These are phyloP conservation scores for Craniophora ligustri DNA, from an alignment of 2,888 invertebrate species.

Conservation along the genomic window DNA sequence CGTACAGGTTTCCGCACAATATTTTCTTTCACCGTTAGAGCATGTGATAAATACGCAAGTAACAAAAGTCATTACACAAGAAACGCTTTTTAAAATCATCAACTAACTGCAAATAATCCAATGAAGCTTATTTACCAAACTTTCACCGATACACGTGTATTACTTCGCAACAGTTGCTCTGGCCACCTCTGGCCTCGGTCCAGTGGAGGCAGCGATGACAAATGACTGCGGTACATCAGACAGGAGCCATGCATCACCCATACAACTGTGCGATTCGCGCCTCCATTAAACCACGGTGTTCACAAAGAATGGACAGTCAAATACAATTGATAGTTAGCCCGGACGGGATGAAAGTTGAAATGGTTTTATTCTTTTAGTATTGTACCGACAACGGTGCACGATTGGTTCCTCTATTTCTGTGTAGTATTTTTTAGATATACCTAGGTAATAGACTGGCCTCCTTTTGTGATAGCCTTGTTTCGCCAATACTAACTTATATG, in stretches of 20 bases:
- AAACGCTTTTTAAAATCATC: no score
- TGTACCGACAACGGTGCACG: not conserved
- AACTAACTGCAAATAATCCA: no score
- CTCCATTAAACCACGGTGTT: constrained; percentile 10
- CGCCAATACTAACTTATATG: no score
- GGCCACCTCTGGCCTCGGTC: not conserved
- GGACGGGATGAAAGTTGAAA: constrained; percentile 7
- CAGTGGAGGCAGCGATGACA: constrained; percentile 23
- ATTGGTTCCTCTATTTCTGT: constrained; percentile 8
- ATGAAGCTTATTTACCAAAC: no score
- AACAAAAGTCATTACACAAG: no score
- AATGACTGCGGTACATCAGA: constrained; percentile 42
- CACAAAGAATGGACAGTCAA: constrained; percentile 27
- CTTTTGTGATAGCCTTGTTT: no score
- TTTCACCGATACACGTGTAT: no score
- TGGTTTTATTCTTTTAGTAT: constrained; percentile 12
- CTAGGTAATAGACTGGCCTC: no score
- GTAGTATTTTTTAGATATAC: constrained; percentile 14
- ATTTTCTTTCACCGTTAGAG: no score
- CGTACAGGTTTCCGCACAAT: no score
- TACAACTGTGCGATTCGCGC: constrained; percentile 23
- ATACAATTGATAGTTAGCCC: constrained; percentile 31
- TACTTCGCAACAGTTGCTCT: not conserved
- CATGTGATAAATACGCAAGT: no score
- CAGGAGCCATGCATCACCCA: constrained; percentile 27